Evolutionary conservation across 2,888 invertebrate genomes (phyloP).

Genomic region (Physocephala rufipes): DNA sequence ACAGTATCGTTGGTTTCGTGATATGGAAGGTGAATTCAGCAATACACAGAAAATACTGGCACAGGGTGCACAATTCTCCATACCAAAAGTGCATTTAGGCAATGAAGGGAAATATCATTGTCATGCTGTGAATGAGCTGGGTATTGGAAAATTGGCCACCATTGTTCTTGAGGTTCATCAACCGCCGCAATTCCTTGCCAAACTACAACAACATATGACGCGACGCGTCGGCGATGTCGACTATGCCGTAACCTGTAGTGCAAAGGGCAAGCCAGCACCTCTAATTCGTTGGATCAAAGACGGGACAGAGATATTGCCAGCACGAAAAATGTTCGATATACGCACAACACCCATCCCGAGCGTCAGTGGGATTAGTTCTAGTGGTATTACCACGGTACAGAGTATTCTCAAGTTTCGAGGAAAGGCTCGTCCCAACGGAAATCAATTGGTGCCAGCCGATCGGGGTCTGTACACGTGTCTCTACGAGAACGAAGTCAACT

Average conservation of each 20-base stretch:
- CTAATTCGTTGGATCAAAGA: constrained; percentile 88
- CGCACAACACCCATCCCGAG: constrained; percentile 80
- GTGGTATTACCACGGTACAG: constrained; percentile 81
- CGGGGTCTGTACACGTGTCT: constrained; percentile 87
- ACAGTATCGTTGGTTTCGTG: constrained; percentile 88
- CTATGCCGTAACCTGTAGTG: constrained; percentile 83
- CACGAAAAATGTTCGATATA: constrained; percentile 82
- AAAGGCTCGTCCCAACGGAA: constrained; percentile 78
- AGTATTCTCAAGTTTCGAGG: constrained; percentile 84
- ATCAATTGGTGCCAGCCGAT: constrained; percentile 82
- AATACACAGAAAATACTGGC: constrained; percentile 75
- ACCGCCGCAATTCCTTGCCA: constrained; percentile 84
- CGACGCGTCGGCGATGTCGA: constrained; percentile 81
- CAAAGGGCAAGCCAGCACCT: constrained; percentile 88
- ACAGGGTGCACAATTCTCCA: constrained; percentile 84
- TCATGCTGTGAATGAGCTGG: constrained; percentile 89
- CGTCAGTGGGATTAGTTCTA: constrained; percentile 69
- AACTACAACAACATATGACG: constrained; percentile 83
- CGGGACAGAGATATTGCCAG: constrained; percentile 79
- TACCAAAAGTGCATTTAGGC: constrained; percentile 83
- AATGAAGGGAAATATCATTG: constrained; percentile 91
- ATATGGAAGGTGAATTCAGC: constrained; percentile 70
- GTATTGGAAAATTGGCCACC: constrained; percentile 84
- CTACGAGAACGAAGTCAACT: constrained; percentile 89
- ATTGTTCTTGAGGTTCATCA: constrained; percentile 87